A percentile compares a stretch with the other conserved stretches of the same genome.
Conservation (phyloP, 2,888 invertebrate genomes). For the Belgica antarctica region DNA sequence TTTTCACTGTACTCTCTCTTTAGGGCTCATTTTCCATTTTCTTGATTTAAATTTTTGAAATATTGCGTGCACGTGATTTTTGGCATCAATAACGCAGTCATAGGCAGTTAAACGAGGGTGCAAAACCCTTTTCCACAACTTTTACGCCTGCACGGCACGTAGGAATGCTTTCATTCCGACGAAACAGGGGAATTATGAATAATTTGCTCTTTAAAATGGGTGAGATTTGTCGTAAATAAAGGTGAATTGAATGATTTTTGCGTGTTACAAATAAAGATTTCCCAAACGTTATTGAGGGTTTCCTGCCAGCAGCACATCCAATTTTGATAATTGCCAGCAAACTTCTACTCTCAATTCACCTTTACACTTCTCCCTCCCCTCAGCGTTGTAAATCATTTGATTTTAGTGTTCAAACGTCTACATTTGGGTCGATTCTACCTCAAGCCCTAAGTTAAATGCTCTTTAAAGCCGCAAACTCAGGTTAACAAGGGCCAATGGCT, state of each 20-base stretch:
- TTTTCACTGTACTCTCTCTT: not conserved
- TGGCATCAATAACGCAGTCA: conserved; percentile 34
- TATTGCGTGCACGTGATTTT: conserved; percentile 42
- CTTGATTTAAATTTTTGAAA: conserved; percentile 41
- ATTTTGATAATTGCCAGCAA: conserved; percentile 14
- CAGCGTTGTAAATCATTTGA: not conserved
- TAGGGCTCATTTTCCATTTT: conserved; percentile 2
- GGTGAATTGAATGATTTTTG: not conserved
- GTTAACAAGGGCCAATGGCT: too few relatives aligned
- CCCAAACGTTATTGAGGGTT: not conserved
- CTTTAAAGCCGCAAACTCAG: conserved; percentile 20
- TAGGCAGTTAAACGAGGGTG: conserved; percentile 31
- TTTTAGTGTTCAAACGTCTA: not conserved
- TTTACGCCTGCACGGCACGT: conserved; percentile 15
- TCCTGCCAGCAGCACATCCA: conserved; percentile 14
- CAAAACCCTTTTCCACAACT: not conserved
- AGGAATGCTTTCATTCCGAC: not conserved
- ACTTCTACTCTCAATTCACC: not conserved
- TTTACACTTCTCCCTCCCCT: not conserved
- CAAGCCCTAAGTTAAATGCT: conserved; percentile 30
- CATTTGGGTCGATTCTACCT: not conserved
- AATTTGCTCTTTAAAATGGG: not conserved
- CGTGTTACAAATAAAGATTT: not conserved
- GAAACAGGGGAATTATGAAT: not conserved
- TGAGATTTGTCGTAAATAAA: not conserved